These are phyloP conservation scores for Dendrocincla tyrannina DNA, from an alignment of 2,797 vertebrate species.

Conservation along the genomic window DNA sequence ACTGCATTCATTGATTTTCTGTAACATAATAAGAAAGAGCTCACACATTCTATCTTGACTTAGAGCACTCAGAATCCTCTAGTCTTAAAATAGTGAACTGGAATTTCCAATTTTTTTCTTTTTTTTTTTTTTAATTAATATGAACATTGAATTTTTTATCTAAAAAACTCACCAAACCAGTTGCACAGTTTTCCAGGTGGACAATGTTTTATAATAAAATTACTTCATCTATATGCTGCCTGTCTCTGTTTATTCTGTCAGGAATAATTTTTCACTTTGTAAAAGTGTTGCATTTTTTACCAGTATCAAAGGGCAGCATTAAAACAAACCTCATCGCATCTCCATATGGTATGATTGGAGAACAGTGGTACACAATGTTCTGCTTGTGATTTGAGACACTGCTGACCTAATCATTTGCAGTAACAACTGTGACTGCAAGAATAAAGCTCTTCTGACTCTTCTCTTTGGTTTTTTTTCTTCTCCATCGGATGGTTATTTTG, in stretches of 20 bases:
- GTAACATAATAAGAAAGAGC: background rate
- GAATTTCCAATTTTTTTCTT: background rate
- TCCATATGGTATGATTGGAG: background rate
- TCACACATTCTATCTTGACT: background rate
- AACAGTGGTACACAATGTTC: background rate
- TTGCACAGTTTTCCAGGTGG: background rate
- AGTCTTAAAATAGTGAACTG: background rate
- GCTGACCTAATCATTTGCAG: background rate
- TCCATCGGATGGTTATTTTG: fast-evolving
- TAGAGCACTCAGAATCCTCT: too few species aligned
- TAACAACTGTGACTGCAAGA: background rate
- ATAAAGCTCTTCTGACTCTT: background rate
- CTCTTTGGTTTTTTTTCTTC: background rate
- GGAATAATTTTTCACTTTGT: background rate
- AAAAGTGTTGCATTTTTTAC: background rate
- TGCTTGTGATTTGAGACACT: background rate
- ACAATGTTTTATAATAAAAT: background rate
- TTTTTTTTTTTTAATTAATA: background rate
- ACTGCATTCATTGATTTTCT: background rate
- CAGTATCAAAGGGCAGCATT: background rate
- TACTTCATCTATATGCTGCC: background rate
- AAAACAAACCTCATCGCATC: background rate
- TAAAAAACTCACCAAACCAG: background rate
- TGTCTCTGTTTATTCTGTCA: background rate
- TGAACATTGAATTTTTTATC: background rate